Base-by-base conservation (phyloP, 2,797 vertebrate genomes). In the Tachyglossus aculeatus region DNA sequence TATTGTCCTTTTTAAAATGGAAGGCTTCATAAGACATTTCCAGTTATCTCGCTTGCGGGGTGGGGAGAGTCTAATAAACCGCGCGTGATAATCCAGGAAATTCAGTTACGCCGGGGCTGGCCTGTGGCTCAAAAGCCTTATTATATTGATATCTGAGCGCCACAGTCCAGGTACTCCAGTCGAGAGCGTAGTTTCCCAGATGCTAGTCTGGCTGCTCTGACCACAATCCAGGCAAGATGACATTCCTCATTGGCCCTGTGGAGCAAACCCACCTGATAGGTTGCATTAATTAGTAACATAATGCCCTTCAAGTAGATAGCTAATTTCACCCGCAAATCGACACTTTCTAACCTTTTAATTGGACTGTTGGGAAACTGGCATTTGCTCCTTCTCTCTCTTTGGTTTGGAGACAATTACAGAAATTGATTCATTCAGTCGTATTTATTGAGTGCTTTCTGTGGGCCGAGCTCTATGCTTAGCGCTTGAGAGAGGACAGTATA, bases 41-140 rank as follows among this genome's bases (percentile, higher is more conserved):
- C 39, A 45, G 67, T 43, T 41, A 43, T 54, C 22, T 7, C 58
- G 55, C 15, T 56, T 31, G 32, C 50, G 11, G 21, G 37, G 39
- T 47, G 67, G 7, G 38, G 37, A 37, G 19, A 78, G 24, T 45
- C 21, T 19, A 56, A 21, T 18, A 36, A 63, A 41, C 22, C 19
- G n/a, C 1, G 1, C 6, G 22, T 22, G n/a, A 39, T 38, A 61
- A 45, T 44, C 39, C 38, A 81, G 53, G 68, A 72, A 75, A 51
- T 9, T 59, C 65, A 76, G 38, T 40, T 77, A 71, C 69, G 60
- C 22, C 53, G 63, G 67, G 24, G 27, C 62, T 38, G 4, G 29
- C 34, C 71, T 66, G 14, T 12, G 21, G 39, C 55, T 77, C 55
- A 52, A 48, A 50, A 60, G 40, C 2, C 54, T 31, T 25, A 14